These are phyloP conservation scores for Contarinia nasturtii DNA, from an alignment of 1,140 invertebrate genomes.

Conservation along the genomic window DNA sequence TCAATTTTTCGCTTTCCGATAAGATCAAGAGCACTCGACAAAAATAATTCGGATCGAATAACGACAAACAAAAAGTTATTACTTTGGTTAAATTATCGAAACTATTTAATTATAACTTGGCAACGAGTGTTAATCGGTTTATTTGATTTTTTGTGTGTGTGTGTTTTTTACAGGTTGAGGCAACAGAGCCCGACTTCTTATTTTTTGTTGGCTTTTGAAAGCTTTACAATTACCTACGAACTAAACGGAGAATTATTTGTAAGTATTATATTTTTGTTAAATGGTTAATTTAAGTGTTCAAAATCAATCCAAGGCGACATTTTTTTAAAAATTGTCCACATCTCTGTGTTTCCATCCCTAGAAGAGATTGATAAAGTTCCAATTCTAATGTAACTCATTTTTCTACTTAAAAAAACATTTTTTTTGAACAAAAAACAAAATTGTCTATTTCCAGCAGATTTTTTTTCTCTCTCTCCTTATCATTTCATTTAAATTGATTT, in stretches of 20 bases:
- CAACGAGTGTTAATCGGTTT: too few relatives aligned
- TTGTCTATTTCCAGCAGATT: background rate
- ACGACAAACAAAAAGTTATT: too few relatives aligned
- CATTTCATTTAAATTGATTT: too few relatives aligned
- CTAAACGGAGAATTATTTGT: constrained; percentile 1
- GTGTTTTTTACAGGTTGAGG: constrained; percentile 1
- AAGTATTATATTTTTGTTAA: background rate
- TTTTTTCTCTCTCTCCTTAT: background rate
- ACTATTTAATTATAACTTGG: too few relatives aligned
- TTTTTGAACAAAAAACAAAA: background rate
- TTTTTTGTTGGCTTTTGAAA: background rate
- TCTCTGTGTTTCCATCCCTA: background rate
- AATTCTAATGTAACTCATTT: background rate
- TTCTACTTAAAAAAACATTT: background rate
- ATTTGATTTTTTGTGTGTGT: background rate
- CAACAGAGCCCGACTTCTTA: background rate
- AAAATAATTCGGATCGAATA: too few relatives aligned
- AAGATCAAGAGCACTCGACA: too few relatives aligned
- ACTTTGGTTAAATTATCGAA: too few relatives aligned
- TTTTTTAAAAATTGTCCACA: background rate
- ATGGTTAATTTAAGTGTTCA: background rate
- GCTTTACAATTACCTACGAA: constrained; percentile 1
- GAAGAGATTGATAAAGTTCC: background rate
- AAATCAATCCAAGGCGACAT: background rate
- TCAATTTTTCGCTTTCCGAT: too few relatives aligned